Conservation (phyloP, 2,888 invertebrate genomes). For the Lasioglossum figueresi region DNA sequence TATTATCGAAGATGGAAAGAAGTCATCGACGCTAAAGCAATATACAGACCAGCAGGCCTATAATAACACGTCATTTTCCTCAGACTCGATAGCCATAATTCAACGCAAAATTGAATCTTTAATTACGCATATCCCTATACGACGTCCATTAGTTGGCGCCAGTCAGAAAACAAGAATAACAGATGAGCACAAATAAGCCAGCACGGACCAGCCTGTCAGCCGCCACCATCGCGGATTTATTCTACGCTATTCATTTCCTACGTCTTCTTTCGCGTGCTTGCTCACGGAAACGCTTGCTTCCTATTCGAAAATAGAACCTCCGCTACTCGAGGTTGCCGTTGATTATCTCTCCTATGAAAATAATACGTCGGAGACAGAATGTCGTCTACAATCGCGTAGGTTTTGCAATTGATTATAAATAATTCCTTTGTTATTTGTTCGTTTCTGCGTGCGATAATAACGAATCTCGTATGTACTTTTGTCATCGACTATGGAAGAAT, state of each 20-base stretch:
- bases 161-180: constrained; percentile 52
- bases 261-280: constrained; percentile 32
- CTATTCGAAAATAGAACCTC: constrained; percentile 40
- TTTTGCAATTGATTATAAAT: neutral
- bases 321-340: constrained; percentile 34
- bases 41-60: constrained; percentile 19
- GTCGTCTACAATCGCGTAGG: constrained; percentile 13
- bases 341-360: constrained; percentile 8
- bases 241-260: constrained; percentile 15
- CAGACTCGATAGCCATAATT: constrained; percentile 55
- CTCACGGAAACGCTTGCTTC: constrained; percentile 51
- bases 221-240: constrained; percentile 3
- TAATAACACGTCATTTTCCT: constrained; percentile 61
- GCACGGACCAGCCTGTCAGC: neutral
- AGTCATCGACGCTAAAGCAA: constrained; percentile 29
- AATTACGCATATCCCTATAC: constrained; percentile 43
- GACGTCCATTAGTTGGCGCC: constrained; percentile 57
- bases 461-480: neutral
- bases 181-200: neutral
- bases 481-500: neutral
- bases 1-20: constrained; percentile 15
- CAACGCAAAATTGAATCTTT: constrained; percentile 59
- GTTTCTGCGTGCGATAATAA: neutral
- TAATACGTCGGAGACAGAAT: constrained; percentile 17
- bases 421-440: neutral